These are phyloP conservation scores for Dendropsophus ebraccatus DNA, from an alignment of 2,113 vertebrate genomes.

Conservation along the genomic window DNA sequence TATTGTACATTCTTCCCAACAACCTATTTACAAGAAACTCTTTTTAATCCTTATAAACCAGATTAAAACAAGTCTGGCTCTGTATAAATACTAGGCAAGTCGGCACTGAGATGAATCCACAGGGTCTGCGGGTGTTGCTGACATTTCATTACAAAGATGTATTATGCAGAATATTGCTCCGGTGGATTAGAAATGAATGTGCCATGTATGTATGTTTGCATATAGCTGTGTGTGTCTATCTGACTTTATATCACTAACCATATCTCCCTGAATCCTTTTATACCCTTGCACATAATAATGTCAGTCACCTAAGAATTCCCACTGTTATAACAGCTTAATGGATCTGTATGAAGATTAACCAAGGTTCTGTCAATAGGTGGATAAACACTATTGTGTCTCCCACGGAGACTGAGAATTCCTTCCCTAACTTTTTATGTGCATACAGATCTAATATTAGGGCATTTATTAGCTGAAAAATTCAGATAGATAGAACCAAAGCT, in stretches of 20 bases:
- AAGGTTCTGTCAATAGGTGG: slow-evolving; percentile 27
- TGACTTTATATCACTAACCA: slow-evolving; percentile 4
- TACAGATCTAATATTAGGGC: background rate
- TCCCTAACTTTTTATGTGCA: background rate
- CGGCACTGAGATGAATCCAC: background rate
- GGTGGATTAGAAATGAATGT: slow-evolving; percentile 24
- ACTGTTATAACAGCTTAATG: slow-evolving; percentile 37
- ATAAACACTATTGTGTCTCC: slow-evolving; percentile 30
- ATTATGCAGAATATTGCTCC: slow-evolving; percentile 42
- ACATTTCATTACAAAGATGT: slow-evolving; percentile 38
- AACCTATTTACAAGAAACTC: background rate
- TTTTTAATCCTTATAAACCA: slow-evolving; percentile 42
- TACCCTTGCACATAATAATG: slow-evolving; percentile 31
- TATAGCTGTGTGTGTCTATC: background rate
- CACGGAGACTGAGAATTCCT: background rate
- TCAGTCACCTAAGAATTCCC: slow-evolving; percentile 27
- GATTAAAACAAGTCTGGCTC: slow-evolving; percentile 29
- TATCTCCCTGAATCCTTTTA: slow-evolving; percentile 11
- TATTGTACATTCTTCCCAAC: background rate
- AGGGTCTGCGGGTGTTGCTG: slow-evolving; percentile 11
- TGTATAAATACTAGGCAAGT: slow-evolving; percentile 11
- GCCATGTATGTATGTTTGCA: slow-evolving; percentile 15
- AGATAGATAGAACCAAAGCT: background rate
- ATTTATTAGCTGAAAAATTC: background rate
- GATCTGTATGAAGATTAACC: slow-evolving; percentile 28